Conservation (phyloP, 2,888 invertebrate species). For the Drosophila meridionalis region DNA sequence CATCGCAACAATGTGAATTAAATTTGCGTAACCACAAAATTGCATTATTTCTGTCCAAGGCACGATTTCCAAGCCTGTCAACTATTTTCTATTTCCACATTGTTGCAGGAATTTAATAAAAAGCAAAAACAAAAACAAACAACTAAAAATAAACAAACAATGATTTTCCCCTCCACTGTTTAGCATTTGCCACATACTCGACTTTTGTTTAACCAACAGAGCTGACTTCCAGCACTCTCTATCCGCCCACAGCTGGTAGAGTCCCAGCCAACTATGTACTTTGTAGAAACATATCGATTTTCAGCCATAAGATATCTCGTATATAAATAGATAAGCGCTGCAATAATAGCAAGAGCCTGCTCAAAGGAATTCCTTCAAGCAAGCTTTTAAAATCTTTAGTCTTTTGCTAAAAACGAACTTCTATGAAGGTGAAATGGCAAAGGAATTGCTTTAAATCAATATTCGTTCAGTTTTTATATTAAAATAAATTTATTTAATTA, state of each 20-base stretch:
- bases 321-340: background rate
- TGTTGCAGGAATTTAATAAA: constrained; percentile 55
- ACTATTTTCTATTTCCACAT: constrained; percentile 56
- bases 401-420: background rate
- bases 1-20: constrained; percentile 56
- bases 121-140: constrained; percentile 13
- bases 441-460: background rate
- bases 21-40: constrained; percentile 59
- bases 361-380: background rate
- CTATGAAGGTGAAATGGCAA: background rate
- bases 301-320: background rate
- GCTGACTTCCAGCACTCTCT: background rate
- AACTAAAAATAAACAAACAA: constrained; percentile 1
- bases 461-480: no score
- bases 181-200: constrained; percentile 7
- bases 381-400: background rate
- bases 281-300: constrained; percentile 17
- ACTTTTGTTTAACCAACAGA: constrained; percentile 3
- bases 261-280: background rate
- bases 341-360: background rate
- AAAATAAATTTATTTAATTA: no score
- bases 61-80: constrained; percentile 50
- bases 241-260: background rate
- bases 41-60: constrained; percentile 53
- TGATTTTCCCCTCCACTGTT: background rate